Evolutionary conservation across 1,140 invertebrate species (phyloP).

Genomic region (Meloidogyne chitwoodi): DNA sequence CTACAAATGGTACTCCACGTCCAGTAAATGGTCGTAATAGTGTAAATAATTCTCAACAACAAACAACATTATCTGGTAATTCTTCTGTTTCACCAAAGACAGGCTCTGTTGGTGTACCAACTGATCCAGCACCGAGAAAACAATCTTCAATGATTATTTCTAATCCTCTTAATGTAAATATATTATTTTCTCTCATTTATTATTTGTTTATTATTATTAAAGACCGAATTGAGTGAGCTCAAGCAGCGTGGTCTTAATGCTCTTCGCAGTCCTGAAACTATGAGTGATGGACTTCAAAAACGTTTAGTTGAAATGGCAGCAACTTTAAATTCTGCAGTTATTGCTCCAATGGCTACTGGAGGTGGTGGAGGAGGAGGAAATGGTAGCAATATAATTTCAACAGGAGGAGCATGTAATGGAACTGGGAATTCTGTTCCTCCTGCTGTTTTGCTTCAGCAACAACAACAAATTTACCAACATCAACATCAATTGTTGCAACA

Average conservation of each 20-base stretch:
- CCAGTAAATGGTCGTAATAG: not conserved
- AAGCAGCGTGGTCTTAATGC: slow-evolving; percentile 32
- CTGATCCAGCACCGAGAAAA: slow-evolving; percentile 34
- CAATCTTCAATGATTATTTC: not conserved
- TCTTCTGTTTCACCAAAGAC: slow-evolving; percentile 25
- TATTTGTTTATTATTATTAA: slow-evolving; percentile 1
- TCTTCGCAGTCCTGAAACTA: slow-evolving; percentile 25
- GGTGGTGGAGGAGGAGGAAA: not conserved
- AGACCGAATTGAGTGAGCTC: slow-evolving; percentile 24
- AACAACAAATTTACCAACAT: slow-evolving; percentile 10
- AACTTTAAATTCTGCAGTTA: slow-evolving; percentile 12
- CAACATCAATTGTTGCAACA: slow-evolving; percentile 17
- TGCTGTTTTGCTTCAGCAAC: slow-evolving; percentile 7
- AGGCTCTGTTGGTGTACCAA: slow-evolving; percentile 9
- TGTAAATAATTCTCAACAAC: not conserved
- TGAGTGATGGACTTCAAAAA: slow-evolving; percentile 26
- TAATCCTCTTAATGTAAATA: slow-evolving; percentile 2
- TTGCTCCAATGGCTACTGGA: not conserved
- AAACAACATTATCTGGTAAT: not conserved
- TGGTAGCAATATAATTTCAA: not conserved
- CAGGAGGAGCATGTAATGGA: not conserved
- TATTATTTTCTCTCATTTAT: not conserved
- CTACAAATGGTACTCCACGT: slow-evolving; percentile 11
- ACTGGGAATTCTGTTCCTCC: not conserved
- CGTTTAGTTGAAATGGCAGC: slow-evolving; percentile 24